These are phyloP conservation scores for Orgyia antiqua DNA, from an alignment of 2,888 invertebrate genomes.

Conservation along the genomic window DNA sequence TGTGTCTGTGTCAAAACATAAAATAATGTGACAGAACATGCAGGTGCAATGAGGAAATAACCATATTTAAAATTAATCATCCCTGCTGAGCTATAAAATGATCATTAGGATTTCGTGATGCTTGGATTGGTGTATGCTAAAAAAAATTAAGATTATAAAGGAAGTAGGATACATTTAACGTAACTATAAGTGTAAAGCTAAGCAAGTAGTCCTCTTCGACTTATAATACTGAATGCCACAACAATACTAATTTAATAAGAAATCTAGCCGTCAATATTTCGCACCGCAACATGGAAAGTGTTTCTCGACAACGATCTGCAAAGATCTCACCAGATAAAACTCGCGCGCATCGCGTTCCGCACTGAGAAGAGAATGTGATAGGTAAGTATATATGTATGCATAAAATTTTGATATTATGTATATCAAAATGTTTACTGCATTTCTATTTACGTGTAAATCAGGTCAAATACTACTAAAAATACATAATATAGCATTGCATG, in stretches of 20 bases:
- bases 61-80: conserved; percentile 14
- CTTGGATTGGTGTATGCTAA: too few relatives aligned
- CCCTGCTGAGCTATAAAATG: conserved; percentile 13
- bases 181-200: too few relatives aligned
- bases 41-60: conserved; percentile 27
- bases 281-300: conserved; percentile 63
- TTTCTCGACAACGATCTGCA: conserved; percentile 53
- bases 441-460: too few relatives aligned
- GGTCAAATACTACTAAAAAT: neutral
- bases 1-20: conserved; percentile 37
- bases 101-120: conserved; percentile 33
- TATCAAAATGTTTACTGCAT: too few relatives aligned
- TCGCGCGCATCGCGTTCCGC: conserved; percentile 36
- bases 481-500: neutral
- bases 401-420: too few relatives aligned
- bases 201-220: too few relatives aligned
- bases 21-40: conserved; percentile 33
- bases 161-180: too few relatives aligned
- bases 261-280: too few relatives aligned
- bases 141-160: too few relatives aligned
- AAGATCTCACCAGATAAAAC: conserved; percentile 51
- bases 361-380: conserved; percentile 30
- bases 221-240: too few relatives aligned
- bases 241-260: too few relatives aligned
- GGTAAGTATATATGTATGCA: too few relatives aligned